Evolutionary conservation across 2,888 invertebrate genomes (phyloP), one percentile per base, ranked within the genome.

Genomic region (Synergus laeviventris): DNA sequence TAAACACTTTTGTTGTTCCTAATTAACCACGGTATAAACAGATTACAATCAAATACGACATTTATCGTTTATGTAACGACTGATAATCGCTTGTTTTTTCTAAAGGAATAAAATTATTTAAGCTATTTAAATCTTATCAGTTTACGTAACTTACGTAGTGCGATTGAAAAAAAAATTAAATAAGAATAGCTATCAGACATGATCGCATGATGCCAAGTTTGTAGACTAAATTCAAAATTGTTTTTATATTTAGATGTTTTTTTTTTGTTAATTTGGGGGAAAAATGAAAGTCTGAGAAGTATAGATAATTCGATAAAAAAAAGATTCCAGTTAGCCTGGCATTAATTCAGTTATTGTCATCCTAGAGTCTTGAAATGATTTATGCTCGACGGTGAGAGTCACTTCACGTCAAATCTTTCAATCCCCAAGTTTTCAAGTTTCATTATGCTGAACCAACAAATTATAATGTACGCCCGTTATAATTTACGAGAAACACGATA

Each of bases 391-490:
- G 16, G 64, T 45, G 14, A 70, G 42, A 45, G 66, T 70, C 66
- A 70, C 66, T 31, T 45, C 9, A 45, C n/a, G 64, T 39, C 42
- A 42, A 64, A 70, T 31, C 45, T 21, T 31, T 24, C 31, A 70
- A 49, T 70, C n/a, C 24, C 9, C n/a, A 14, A 70, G 16, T 16
- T 12, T 59, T 31, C n/a, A 24, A 70, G 21, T 31, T 70, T 70
- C 66, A 70, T 66, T 66, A 66, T 70, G 66, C 45, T 70, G 16
- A 12, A 45, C 16, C 16, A 70, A 70, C 66, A 70, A 70, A 45
- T 21, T 31, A 21, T 45, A 49, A 45, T 38, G 9, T 39, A 24
- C 12, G 18, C 14, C 18, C 42, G 66, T 21, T 66, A 42, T 24
- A 66, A 42, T 45, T 66, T 66, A 39, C 21, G 49, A 49, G 16